A percentile compares a stretch with the other conserved stretches of the same genome.
Conservation (phyloP, 2,888 invertebrate genomes). For the Napeogenes inachia region DNA sequence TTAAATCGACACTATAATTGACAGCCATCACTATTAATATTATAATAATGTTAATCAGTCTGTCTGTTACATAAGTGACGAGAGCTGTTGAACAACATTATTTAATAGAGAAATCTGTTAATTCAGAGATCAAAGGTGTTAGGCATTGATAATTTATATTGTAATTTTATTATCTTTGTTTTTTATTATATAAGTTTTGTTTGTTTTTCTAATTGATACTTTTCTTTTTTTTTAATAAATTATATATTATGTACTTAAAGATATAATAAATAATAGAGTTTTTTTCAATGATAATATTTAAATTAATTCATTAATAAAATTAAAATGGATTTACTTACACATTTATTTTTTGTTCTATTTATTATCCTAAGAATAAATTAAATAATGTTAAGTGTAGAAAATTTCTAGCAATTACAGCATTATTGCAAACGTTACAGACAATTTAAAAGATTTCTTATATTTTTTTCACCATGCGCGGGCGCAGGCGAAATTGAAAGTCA, state of each 20-base stretch:
- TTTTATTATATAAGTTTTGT: not conserved
- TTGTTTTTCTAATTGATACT: not conserved
- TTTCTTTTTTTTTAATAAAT: too few species aligned
- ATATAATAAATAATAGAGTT: too few species aligned
- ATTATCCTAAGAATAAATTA: slow-evolving; percentile 4
- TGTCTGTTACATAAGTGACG: slow-evolving; percentile 28
- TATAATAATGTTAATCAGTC: slow-evolving; percentile 30
- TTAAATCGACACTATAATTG: slow-evolving; percentile 22
- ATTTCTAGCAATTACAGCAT: slow-evolving; percentile 25
- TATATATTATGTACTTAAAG: too few species aligned
- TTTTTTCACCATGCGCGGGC: slow-evolving; percentile 31
- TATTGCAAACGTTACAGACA: slow-evolving; percentile 27
- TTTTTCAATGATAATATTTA: too few species aligned
- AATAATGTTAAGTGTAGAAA: slow-evolving; percentile 21
- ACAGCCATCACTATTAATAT: slow-evolving; percentile 25
- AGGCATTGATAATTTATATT: too few species aligned
- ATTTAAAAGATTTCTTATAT: slow-evolving; percentile 24
- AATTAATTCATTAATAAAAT: too few species aligned
- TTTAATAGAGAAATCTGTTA: slow-evolving; percentile 25
- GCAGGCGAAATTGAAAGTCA: slow-evolving; percentile 41
- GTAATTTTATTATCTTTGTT: not conserved
- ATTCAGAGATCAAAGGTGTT: slow-evolving; percentile 20
- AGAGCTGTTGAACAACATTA: slow-evolving; percentile 30
- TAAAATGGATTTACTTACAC: too few species aligned
- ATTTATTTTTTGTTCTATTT: slow-evolving; percentile 1